Conservation (phyloP, 2,888 invertebrate genomes). For the Tyria jacobaeae region DNA sequence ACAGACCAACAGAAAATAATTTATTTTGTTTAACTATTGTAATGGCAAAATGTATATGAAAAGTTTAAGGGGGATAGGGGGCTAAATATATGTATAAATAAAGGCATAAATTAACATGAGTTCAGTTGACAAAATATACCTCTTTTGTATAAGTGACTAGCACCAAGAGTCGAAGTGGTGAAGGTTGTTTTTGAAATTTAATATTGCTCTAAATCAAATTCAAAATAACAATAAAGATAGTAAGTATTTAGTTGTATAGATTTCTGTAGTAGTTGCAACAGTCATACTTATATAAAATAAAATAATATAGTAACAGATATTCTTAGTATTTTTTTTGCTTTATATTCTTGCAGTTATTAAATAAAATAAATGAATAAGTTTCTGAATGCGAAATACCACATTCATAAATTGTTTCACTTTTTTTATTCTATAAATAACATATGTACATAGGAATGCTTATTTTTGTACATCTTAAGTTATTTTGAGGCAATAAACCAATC, state of each 20-base stretch:
- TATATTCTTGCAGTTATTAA: too few relatives aligned
- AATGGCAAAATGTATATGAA: constrained; percentile 16
- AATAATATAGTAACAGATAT: not conserved
- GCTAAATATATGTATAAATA: constrained; percentile 17
- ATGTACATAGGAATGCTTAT: too few relatives aligned
- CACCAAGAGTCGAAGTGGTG: constrained; percentile 4
- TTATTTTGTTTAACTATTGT: constrained; percentile 20
- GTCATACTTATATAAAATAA: not conserved
- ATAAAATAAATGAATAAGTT: too few relatives aligned
- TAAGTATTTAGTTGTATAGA: not conserved
- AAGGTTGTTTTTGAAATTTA: not conserved
- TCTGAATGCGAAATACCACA: too few relatives aligned
- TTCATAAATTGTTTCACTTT: not conserved
- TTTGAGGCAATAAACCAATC: not conserved
- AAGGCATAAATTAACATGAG: constrained; percentile 1
- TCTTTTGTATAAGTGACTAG: not conserved
- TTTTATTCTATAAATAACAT: not conserved
- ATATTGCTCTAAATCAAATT: not conserved
- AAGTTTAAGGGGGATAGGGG: not conserved
- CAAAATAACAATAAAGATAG: not conserved
- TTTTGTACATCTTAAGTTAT: not conserved
- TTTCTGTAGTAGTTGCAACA: not conserved
- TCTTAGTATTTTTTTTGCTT: not conserved
- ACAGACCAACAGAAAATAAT: constrained; percentile 23
- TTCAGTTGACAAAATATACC: not conserved